These are phyloP conservation scores for Papio anubis DNA, from an alignment of 2,113 vertebrate species.

Conservation along the genomic window DNA sequence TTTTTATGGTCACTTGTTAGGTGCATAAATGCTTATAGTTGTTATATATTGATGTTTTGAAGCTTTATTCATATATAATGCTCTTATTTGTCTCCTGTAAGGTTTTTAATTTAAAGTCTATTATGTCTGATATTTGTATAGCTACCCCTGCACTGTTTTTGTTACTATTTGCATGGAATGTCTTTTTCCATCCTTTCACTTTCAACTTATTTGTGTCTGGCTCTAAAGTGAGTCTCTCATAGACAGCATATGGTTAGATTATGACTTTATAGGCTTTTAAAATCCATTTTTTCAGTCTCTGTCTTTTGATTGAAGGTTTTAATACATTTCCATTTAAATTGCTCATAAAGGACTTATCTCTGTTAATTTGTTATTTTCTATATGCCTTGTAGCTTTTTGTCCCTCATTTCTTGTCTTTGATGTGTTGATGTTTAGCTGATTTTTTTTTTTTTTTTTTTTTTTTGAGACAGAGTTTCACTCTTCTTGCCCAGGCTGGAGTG, in stretches of 20 bases:
- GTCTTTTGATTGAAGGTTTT: not conserved
- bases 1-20: not conserved
- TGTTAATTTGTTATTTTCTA: not conserved
- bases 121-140: not conserved
- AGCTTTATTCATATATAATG: not conserved
- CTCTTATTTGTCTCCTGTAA: not conserved
- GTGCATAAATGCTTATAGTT: not conserved
- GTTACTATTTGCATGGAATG: not conserved
- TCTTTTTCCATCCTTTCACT: not conserved
- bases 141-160: not conserved
- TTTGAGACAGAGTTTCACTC: too few species aligned
- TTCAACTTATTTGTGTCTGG: not conserved
- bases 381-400: not conserved
- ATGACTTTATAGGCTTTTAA: not conserved
- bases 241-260: not conserved
- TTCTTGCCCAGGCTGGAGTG: too few species aligned
- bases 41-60: not conserved
- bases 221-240: not conserved
- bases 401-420: not conserved
- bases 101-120: not conserved
- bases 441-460: too few species aligned
- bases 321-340: not conserved
- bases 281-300: not conserved
- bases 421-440: not conserved
- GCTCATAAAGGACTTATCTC: not conserved